phyloP scores from a whole-genome alignment of 2,797 vertebrate species.

The Philypnodon macrostomus region DNA sequence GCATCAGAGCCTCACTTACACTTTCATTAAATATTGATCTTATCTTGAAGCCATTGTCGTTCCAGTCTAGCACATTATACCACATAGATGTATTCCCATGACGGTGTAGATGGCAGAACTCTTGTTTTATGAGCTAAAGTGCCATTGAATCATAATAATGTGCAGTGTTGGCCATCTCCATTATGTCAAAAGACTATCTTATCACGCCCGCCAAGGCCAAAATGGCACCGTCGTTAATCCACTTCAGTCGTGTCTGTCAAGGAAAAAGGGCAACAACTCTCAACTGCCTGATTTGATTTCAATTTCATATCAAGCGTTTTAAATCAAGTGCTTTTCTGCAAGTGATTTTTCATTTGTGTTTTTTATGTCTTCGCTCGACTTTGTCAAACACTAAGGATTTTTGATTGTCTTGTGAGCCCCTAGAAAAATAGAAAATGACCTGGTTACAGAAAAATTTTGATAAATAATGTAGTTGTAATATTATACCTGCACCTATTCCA shows the following conservation, averaged over 20 bases:
- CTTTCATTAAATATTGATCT: constrained; percentile 77
- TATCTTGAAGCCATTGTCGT: constrained; percentile 61
- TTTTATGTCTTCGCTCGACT: too few relatives aligned
- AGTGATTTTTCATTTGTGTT: neutral
- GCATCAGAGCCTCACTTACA: constrained; percentile 64
- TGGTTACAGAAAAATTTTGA: too few relatives aligned
- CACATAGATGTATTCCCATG: constrained; percentile 72
- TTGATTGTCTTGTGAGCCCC: too few relatives aligned
- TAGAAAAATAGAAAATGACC: too few relatives aligned
- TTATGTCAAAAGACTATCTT: constrained; percentile 59
- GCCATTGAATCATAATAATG: constrained; percentile 64
- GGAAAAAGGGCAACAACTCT: constrained; percentile 18
- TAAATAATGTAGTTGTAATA: too few relatives aligned
- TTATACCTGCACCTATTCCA: too few relatives aligned
- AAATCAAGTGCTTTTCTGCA: constrained; percentile 13
- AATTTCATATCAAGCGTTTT: constrained; percentile 9
- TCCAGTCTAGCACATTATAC: constrained; percentile 68
- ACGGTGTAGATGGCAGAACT: constrained; percentile 64
- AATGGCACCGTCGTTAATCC: constrained; percentile 53
- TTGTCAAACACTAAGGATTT: too few relatives aligned
- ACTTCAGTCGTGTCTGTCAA: constrained; percentile 48
- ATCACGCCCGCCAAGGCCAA: constrained; percentile 45
- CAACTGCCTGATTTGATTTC: constrained; percentile 29
- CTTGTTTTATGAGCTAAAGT: constrained; percentile 72
- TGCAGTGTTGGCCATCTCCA: constrained; percentile 55